Conservation (phyloP, 2,797 vertebrate genomes). For the Pseudocheirus occidentalis region DNA sequence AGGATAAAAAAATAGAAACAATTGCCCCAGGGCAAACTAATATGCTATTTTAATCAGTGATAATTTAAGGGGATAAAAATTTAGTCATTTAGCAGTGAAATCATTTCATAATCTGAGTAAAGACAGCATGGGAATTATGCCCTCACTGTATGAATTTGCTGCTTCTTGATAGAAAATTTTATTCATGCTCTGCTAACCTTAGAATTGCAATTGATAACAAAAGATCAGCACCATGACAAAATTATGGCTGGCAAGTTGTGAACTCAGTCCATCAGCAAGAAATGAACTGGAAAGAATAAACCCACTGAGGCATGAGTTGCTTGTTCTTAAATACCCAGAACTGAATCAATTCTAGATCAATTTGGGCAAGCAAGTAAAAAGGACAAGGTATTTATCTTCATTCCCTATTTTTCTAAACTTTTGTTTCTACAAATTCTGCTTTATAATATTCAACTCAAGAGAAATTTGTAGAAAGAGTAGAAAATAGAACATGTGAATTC, state of each 20-base stretch:
- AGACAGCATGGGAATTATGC: background rate
- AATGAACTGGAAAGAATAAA: constrained; percentile 62
- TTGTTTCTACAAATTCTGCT: constrained; percentile 9
- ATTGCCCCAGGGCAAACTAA: no score
- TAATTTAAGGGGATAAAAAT: no score
- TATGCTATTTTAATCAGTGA: no score
- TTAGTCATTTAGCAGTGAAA: no score
- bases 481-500: background rate
- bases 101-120: background rate
- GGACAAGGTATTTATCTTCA: constrained; percentile 30
- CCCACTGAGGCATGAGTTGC: background rate
- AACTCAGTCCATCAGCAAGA: background rate
- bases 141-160: constrained; percentile 7
- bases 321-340: constrained; percentile 22
- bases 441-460: background rate
- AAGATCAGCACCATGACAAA: constrained; percentile 1
- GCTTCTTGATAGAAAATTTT: background rate
- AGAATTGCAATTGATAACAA: constrained; percentile 43
- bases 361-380: constrained; percentile 43
- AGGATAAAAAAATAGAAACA: no score
- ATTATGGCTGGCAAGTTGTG: background rate
- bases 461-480: constrained; percentile 18
- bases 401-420: constrained; percentile 33
- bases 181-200: rapidly evolving
- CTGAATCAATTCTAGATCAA: constrained; percentile 48